Base-by-base conservation (phyloP, 2,888 invertebrate species). In the Eupithecia exiguata region DNA sequence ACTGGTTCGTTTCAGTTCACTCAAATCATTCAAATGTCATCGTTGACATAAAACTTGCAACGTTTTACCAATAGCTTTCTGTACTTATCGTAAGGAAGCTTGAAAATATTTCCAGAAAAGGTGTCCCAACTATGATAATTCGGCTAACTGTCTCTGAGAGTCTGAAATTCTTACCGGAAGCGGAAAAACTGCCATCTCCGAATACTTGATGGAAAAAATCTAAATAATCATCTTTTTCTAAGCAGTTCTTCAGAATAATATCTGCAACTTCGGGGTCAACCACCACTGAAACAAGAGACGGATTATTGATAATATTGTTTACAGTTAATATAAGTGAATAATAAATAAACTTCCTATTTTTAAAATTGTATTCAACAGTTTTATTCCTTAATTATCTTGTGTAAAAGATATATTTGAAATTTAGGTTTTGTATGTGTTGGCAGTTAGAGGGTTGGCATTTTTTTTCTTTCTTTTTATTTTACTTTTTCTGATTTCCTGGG, bases 141-240 rank as follows among this genome's bases (percentile, higher is more conserved):
- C n/a, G 21, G 18, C 46, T 7, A 16, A n/a, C 9, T 12, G 12
- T 14, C 58, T 21, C 12, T 14, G 12, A 21, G 53, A 25, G 25
- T 25, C 53, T 18, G 7, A 16, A 43, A 67, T 65, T 35, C 43
- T 53, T 61, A 89, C 89, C 88, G 77, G 86, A 84, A 43, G 89
- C 86, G 76, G 87, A 88, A 62, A 89, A 78, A 35, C 84, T 86
- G 4, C 88, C 90, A 49, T 87, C 86, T 0, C 89, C 89, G 9
- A 83, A 6, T 0, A 86, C 72, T 0, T 78, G 66, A 21, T 70
- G 78, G 5, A 82, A 74, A 5, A 84, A 40, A 2, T 80, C 80
- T 74, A 84, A 75, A 1, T 85, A 43, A 14, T 86, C 83, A 62
- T 87, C 86, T 70, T 90, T 90, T 49, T 88, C 87, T 5, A 89